These are phyloP conservation scores for Otus sunia DNA, from an alignment of 2,113 vertebrate species.

Conservation along the genomic window DNA sequence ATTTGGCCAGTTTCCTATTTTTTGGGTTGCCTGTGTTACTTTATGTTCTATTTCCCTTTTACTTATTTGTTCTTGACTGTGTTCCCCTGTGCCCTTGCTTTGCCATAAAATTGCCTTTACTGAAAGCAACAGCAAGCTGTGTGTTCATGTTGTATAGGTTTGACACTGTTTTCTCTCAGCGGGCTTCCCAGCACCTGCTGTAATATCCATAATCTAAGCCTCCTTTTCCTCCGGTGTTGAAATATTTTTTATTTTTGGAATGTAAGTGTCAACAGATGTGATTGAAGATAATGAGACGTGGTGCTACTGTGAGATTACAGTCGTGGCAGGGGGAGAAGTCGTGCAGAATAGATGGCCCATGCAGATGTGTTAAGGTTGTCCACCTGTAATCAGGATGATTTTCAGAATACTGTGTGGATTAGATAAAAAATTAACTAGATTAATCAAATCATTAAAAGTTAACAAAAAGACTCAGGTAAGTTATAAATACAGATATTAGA, in stretches of 20 bases:
- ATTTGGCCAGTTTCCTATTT: conserved; percentile 14
- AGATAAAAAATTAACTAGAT: background rate
- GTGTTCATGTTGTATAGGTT: conserved; percentile 18
- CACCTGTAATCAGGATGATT: background rate
- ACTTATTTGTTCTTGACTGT: conserved; percentile 27
- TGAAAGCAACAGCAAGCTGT: conserved; percentile 35
- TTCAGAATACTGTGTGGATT: background rate
- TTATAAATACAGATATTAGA: background rate
- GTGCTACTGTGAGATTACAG: background rate
- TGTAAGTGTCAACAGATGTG: conserved; percentile 36
- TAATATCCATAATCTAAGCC: conserved; percentile 38
- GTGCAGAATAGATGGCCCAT: background rate
- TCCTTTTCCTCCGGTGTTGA: background rate
- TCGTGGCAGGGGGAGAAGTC: background rate
- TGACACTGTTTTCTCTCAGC: conserved; percentile 35
- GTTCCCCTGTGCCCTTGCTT: conserved; percentile 21
- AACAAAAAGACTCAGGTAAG: background rate
- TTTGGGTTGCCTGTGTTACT: background rate
- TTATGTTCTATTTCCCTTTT: conserved; percentile 10
- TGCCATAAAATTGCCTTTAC: conserved; percentile 45
- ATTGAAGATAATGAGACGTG: conserved; percentile 17
- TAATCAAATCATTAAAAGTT: background rate
- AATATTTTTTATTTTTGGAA: conserved; percentile 30
- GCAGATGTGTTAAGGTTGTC: background rate
- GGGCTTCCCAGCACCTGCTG: conserved; percentile 36